phyloP scores from a whole-genome alignment of 1,140 invertebrate genomes.

The Rhynchophorus ferrugineus region DNA sequence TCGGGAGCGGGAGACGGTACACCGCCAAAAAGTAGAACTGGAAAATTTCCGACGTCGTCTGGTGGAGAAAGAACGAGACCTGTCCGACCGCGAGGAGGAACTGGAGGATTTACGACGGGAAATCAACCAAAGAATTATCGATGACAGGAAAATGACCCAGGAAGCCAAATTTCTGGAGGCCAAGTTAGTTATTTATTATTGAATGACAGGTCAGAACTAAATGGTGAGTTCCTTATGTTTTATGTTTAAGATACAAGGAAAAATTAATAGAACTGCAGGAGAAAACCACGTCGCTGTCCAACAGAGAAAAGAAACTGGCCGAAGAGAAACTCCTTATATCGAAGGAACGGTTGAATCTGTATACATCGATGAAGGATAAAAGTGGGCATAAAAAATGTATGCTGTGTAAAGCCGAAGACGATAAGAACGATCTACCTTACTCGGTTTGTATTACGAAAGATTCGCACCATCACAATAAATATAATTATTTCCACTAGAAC shows the following conservation, averaged over 20 bases:
- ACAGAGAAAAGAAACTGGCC: constrained; percentile 35
- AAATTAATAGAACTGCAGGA: constrained; percentile 32
- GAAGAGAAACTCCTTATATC: constrained; percentile 37
- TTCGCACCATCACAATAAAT: too few species aligned
- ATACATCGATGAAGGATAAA: constrained; percentile 21
- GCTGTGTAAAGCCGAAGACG: constrained; percentile 23
- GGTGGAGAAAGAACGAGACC: constrained; percentile 32
- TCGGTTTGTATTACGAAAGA: too few species aligned
- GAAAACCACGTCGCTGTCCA: constrained; percentile 28
- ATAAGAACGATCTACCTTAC: constrained; percentile 3
- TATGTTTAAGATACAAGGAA: constrained; percentile 35
- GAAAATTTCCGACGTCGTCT: constrained; percentile 33
- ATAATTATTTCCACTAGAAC: too few species aligned
- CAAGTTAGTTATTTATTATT: too few species aligned
- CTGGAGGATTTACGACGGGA: constrained; percentile 31
- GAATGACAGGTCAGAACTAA: too few species aligned
- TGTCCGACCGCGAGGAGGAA: constrained; percentile 40
- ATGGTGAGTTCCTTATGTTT: too few species aligned
- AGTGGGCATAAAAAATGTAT: constrained; percentile 19
- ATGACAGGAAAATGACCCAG: constrained; percentile 13
- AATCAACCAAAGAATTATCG: constrained; percentile 14
- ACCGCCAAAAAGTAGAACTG: constrained; percentile 40
- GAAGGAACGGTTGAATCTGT: constrained; percentile 31
- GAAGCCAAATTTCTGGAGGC: constrained; percentile 19
- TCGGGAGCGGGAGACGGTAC: constrained; percentile 40